These are phyloP conservation scores for Drosophila kuntzei DNA, from an alignment of 2,888 invertebrate species.

Conservation along the genomic window DNA sequence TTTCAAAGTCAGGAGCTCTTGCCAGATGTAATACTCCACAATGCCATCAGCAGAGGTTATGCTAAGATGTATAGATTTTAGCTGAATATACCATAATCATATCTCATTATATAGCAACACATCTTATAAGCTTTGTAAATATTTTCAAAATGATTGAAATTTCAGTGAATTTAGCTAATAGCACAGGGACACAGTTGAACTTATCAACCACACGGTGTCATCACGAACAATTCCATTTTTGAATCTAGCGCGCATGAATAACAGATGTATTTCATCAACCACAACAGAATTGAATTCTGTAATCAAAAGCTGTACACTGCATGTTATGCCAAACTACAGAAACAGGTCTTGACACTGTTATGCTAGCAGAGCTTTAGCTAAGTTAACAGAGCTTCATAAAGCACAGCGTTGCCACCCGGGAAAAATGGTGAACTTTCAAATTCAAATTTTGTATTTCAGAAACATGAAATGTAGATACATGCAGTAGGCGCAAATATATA, in stretches of 20 bases:
- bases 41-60: constrained; percentile 31
- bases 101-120: background rate
- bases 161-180: too few relatives aligned
- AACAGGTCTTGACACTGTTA: background rate
- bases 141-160: background rate
- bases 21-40: constrained; percentile 35
- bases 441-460: background rate
- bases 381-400: background rate
- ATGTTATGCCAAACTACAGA: too few relatives aligned
- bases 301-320: background rate
- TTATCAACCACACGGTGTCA: too few relatives aligned
- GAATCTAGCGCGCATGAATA: too few relatives aligned
- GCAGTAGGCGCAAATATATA: background rate
- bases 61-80: constrained; percentile 3
- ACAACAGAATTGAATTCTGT: background rate
- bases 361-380: background rate
- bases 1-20: constrained; percentile 56
- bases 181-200: too few relatives aligned
- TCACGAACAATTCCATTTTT: too few relatives aligned
- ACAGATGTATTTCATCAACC: too few relatives aligned
- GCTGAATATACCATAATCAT: background rate
- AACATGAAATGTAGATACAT: background rate
- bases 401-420: background rate
- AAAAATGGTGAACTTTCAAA: background rate
- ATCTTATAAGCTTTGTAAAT: background rate